Evolutionary conservation across 2,113 vertebrate genomes (phyloP), one percentile per base, ranked within the genome.

Genomic region (Petromus typicus): DNA sequence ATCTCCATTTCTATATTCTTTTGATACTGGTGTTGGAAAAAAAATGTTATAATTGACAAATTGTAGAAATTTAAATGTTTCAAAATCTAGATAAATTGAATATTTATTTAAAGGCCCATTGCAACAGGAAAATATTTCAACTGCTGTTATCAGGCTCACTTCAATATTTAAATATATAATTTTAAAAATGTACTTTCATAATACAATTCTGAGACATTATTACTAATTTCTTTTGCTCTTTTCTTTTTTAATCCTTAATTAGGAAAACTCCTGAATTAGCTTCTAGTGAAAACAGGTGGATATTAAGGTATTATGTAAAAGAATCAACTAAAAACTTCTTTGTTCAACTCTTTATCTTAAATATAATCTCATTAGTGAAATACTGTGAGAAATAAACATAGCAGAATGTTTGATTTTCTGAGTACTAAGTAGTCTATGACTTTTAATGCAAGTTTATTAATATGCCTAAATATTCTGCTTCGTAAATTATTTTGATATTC

Each of bases 101-200:
- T 11, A 67, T 5, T 88, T 87, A 67, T 54, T 56, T 76, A 54
- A 45, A 23, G 76, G 30, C 16, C n/a, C 3, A 59, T 56, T 93
- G 86, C 89, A 59, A 66, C 13, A n/a, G 67, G 30, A 45, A 56
- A 91, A 76, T 75, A 75, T 95, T 80, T 85, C 1, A 73, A 30
- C 7, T 91, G 34, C 34, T 64, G 7, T 75, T 85, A 64, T 56
- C 32, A 95, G 59, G 37, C 4, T 66, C 81, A 25, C 34, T 85
- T 96, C 32, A 94, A n/a, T 89, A 67, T 91, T 73, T 45, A 95
- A 86, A 76, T 10, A 78, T 25, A 48, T 56, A 20, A 22, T 63
- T 80, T 51, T 56, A 57, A 16, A 93, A 92, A 89, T 16, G 22
- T 93, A 34, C 2, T 67, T 85, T 61, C 23, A 75, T 48, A 67